Base-by-base conservation (phyloP, 2,113 vertebrate genomes). In the Paradisaea rubra region DNA sequence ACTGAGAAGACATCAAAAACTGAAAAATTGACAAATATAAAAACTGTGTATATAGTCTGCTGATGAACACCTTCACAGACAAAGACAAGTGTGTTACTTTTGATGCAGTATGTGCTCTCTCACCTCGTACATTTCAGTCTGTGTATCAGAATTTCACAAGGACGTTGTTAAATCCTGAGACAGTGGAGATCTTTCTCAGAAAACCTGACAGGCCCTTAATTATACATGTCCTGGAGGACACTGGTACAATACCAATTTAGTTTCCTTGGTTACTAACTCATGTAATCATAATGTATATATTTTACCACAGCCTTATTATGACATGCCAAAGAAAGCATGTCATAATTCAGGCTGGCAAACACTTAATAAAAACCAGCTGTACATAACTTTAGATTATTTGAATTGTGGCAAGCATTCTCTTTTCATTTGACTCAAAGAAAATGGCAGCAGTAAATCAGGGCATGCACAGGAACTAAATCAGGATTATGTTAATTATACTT, bases 201-300 rank as follows among this genome's bases (percentile, higher is more conserved):
- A 93, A 94, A 86, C 15, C 73, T 95, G 94, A 88, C 86, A 95
- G 72, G 71, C 21, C 52, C 21, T 96, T 95, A 96, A 97, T 96
- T 94, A 95, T 72, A 63, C 31, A 82, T 83, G 64, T 93, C 76
- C 39, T 92, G 53, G 17, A 89, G 81, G 80, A 87, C 69, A 77
- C 16, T 72, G 15, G 61, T 88, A 86, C 44, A 81, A 80, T n/a
- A 63, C 37, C 65, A 74, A 81, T 94, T 94, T 42, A 81, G 53
- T 95, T 95, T 66, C 49, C 80, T 90, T 94, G 85, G 61, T 93
- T 97, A 96, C 91, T 92, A 88, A 89, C 44, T 82, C 79, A 60
- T 91, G 81, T 68, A 89, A 95, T 73, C 50, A 88, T 82, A 91
- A 86, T 63, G 39, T 94, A 93, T 87, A 70, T 59, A 66, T 84